Evolutionary conservation across 2,888 invertebrate genomes (phyloP), one percentile per base, ranked within the genome.

Genomic region (Morpho deidamia): DNA sequence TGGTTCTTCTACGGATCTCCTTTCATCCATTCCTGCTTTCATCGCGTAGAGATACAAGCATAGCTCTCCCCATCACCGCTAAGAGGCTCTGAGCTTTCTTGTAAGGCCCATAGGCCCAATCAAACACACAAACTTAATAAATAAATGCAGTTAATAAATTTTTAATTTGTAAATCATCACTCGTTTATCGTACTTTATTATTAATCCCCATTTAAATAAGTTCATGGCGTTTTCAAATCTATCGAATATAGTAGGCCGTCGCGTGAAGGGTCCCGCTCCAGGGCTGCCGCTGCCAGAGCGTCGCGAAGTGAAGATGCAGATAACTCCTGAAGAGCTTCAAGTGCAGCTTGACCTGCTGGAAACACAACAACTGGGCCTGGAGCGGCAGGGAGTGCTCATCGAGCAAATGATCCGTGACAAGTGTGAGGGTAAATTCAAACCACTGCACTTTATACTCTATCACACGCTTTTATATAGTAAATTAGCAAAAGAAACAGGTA

Each of bases 391-490:
- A 42, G 95, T 97, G n/a, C 92, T 94, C 63, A 90, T 98, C 65
- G 98, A 98, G 78, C 94, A 95, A 72, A 93, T 95, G 79, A 98
- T 98, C 64, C 92, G 97, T 67, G 94, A 94, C 74, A 94, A 95
- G 83, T 95, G 94, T 76, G 95, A 95, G 83, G 88, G 89, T 89
- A 83, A 80, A 77, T 72, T 66, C 58, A 12, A 23, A 55, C 64
- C 62, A 23, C 58, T 60, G 81, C 82, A 81, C 81, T 58, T 69
- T 59, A 49, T 53, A 38, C 23, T 46, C 53, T 47, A 12, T 44
- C 52, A 55, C 53, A 56, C 58, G 58, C 60, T 60, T 58, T 37
- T n/a, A 23, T 23, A 5, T 23, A 23, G 8, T 3, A 37, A 7
- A 37, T 37, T 37, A 7, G 8, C 8, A 37, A 37, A 37, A 37